Conservation (phyloP, 2,113 vertebrate genomes). For the Calyptomena viridis region DNA sequence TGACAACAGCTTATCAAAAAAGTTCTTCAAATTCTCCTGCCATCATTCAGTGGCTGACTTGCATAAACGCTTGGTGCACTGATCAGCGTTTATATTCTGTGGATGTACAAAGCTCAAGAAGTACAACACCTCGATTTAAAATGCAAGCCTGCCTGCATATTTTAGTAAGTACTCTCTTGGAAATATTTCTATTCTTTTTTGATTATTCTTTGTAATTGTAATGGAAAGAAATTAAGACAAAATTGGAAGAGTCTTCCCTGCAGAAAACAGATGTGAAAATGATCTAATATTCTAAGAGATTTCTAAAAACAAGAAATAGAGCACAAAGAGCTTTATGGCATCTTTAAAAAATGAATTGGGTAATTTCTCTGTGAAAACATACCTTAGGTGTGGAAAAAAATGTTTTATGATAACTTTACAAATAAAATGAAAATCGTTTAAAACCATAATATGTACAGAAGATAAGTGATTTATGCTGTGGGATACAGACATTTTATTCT, state of each 20-base stretch:
- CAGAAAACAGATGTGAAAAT: conserved; percentile 40
- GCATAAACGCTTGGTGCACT: background rate
- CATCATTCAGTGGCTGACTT: background rate
- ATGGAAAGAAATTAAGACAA: conserved; percentile 23
- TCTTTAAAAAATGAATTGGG: background rate
- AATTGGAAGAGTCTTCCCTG: background rate
- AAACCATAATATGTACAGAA: background rate
- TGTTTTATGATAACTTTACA: background rate
- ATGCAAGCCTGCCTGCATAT: background rate
- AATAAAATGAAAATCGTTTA: background rate
- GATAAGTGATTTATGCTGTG: background rate
- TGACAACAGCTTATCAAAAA: background rate
- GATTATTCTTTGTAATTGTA: conserved; percentile 27
- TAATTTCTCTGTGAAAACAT: background rate
- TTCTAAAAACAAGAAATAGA: background rate
- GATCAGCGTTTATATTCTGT: conserved; percentile 6
- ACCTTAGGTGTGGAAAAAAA: background rate
- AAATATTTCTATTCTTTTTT: conserved; percentile 15
- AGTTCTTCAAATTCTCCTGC: background rate
- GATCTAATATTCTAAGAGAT: background rate
- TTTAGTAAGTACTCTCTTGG: background rate
- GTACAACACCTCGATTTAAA: conserved; percentile 12
- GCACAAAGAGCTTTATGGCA: background rate
- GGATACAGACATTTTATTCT: background rate
- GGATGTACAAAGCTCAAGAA: background rate